phyloP scores from a whole-genome alignment of 2,113 vertebrate species.

The Agapornis roseicollis region DNA sequence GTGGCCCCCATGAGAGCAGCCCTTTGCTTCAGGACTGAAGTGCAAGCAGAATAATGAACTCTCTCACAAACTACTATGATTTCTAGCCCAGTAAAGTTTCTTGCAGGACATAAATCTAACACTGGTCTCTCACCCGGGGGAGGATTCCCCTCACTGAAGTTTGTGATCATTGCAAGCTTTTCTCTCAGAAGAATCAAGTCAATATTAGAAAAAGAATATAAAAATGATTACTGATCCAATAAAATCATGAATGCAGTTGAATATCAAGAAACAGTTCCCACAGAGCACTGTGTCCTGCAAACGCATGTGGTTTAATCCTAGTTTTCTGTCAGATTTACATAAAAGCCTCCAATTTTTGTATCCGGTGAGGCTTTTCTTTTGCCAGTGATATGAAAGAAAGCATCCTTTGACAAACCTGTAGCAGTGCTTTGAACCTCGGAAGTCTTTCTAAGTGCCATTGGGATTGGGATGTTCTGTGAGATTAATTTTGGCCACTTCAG shows the following conservation, averaged over 20 bases:
- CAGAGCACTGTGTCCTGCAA: not conserved
- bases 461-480: not conserved
- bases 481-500: not conserved
- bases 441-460: not conserved
- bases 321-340: not conserved
- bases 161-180: not conserved
- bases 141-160: not conserved
- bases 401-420: not conserved
- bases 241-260: not conserved
- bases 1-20: not conserved
- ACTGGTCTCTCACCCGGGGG: not conserved
- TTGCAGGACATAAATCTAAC: conserved; percentile 2
- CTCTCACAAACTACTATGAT: not conserved
- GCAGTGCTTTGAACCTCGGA: not conserved
- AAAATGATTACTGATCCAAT: not conserved
- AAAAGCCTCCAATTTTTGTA: not conserved
- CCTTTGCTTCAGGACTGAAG: not conserved
- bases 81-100: not conserved
- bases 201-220: not conserved
- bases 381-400: not conserved
- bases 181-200: not conserved
- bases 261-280: not conserved
- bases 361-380: not conserved
- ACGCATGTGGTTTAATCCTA: not conserved
- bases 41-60: not conserved